phyloP scores from a whole-genome alignment of 2,888 invertebrate genomes.

The Acrobasis consociella region DNA sequence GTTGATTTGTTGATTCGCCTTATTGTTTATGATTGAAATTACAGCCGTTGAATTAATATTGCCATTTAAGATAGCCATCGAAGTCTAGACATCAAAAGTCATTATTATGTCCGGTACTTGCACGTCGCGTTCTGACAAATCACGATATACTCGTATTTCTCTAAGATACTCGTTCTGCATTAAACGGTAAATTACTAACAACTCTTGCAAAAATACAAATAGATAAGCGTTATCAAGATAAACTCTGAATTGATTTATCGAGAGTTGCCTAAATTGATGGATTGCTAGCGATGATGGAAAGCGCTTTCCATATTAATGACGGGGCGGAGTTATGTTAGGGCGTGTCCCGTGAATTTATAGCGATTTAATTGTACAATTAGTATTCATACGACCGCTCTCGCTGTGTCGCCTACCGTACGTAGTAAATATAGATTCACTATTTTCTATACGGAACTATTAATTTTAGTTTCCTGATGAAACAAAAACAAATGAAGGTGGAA shows the following conservation, averaged over 20 bases:
- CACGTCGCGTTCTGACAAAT: conserved; percentile 11
- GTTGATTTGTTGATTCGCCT: conserved; percentile 47
- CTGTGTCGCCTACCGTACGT: conserved; percentile 5
- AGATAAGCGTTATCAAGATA: conserved; percentile 22
- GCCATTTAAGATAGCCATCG: conserved; percentile 50
- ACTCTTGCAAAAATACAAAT: conserved; percentile 25
- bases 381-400: conserved; percentile 15
- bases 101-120: conserved; percentile 27
- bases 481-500: conserved; percentile 31
- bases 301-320: conserved; percentile 32
- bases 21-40: conserved; percentile 55
- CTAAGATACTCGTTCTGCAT: background rate
- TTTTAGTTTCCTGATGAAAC: conserved; percentile 15
- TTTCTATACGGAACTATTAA: conserved; percentile 12
- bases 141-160: conserved; percentile 12
- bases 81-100: conserved; percentile 38
- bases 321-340: conserved; percentile 26
- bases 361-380: conserved; percentile 26
- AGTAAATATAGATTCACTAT: background rate
- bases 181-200: background rate
- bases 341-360: conserved; percentile 26
- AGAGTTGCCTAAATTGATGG: conserved; percentile 29
- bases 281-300: conserved; percentile 29
- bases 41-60: conserved; percentile 50
- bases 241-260: conserved; percentile 29